phyloP scores from a whole-genome alignment of 2,888 invertebrate genomes.

The Neoaliturus tenellus region DNA sequence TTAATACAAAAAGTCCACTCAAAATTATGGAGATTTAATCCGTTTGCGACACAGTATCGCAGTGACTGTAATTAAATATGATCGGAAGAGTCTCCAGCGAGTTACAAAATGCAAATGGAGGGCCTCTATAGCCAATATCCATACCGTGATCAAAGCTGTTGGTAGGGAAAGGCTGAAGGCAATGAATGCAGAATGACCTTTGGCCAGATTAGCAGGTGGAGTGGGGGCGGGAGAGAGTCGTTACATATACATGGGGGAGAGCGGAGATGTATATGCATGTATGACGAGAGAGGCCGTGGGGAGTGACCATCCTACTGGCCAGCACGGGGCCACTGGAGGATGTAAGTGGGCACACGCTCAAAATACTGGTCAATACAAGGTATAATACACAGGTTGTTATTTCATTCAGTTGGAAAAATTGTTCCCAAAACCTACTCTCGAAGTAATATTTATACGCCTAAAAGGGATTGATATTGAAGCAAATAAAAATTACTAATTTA shows the following conservation, averaged over 20 bases:
- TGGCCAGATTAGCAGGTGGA: conserved; percentile 20
- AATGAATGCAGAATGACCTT: conserved; percentile 22
- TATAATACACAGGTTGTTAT: no score
- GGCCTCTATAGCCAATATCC: conserved; percentile 14
- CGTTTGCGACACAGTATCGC: no score
- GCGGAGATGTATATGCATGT: not conserved
- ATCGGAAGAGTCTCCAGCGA: not conserved
- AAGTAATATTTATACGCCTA: no score
- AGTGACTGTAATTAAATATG: not conserved
- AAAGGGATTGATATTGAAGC: no score
- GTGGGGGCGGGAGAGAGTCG: conserved; percentile 24
- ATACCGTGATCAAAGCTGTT: conserved; percentile 29
- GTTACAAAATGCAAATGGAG: conserved; percentile 16
- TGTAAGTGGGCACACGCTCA: no score
- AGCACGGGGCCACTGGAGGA: no score
- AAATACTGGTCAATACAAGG: no score
- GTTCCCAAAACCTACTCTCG: no score
- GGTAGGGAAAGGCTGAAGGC: conserved; percentile 16
- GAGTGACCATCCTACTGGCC: not conserved
- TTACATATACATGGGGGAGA: conserved; percentile 23
- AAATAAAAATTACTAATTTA: no score
- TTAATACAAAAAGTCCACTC: no score
- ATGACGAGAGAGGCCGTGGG: not conserved
- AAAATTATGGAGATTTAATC: no score
- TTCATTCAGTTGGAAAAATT: no score